Evolutionary conservation across 2,888 invertebrate species (phyloP), one percentile per base, ranked within the genome.

Genomic region (Hydraecia micacea): DNA sequence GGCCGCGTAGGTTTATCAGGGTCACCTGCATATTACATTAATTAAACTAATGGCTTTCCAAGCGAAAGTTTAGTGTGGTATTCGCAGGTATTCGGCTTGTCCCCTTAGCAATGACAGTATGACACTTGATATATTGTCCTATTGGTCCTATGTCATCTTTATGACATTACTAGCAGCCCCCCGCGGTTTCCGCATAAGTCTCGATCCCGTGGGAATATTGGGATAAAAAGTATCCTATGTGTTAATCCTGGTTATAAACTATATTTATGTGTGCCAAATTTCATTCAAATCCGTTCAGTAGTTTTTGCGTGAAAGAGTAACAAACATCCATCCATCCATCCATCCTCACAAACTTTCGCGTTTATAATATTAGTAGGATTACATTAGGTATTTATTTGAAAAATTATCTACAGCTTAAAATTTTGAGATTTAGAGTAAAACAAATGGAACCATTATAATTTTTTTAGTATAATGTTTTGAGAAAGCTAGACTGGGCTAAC

Each of bases 11-110:
- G 86, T 3, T 75, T n/a, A 62, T 60, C 69, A 74, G 6, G 85
- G 77, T 46, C 62, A 67, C 36, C 52, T 55, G 55, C 69, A 67
- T 67, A 46, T n/a, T 32, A 72, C 49, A 63, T 70, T 73, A 60
- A 77, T 82, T 75, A 55, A 62, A 60, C 42, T 60, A 75, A 75
- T 70, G 13, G 13, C 85, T 80, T 84, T 80, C 85, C 18, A 36
- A 80, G 42, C 39, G 85, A 80, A 69, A 84, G 75, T 70, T 67
- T n/a, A 0, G 18, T 32, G 9, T 52, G 5, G 15, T 68, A 49
- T 49, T 36, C 13, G 25, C 21, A 0, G 5, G 18, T 68, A 49
- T 49, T 36, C 13, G 13, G 25, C 0, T 46, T 21, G n/a, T 66
- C 6, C 18, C 28, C 36, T 70, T 60, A 15, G 11, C 49, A 58